Conservation (phyloP, 1,140 invertebrate genomes). For the Formica exsecta region DNA sequence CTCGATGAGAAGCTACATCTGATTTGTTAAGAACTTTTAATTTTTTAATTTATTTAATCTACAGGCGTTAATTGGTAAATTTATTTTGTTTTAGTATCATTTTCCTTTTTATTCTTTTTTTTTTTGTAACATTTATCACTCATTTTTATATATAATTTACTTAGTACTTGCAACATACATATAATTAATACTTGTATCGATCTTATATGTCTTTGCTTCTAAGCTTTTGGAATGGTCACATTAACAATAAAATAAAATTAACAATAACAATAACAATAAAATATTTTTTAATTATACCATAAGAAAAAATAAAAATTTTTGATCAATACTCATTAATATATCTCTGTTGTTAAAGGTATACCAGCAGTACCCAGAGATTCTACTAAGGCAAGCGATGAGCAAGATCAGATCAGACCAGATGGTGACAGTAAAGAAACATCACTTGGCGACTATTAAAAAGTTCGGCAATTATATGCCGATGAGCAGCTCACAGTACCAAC, state of each 20-base stretch:
- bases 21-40: neutral
- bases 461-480: slow-evolving; percentile 86
- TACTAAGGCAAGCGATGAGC: slow-evolving; percentile 88
- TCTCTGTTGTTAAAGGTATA: slow-evolving; percentile 85
- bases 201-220: slow-evolving; percentile 7
- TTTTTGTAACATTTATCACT: neutral
- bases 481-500: slow-evolving; percentile 87
- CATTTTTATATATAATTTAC: slow-evolving; percentile 16
- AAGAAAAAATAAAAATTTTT: neutral
- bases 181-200: neutral
- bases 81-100: neutral
- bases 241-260: no score
- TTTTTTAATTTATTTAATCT: neutral
- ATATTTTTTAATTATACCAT: neutral
- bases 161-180: neutral
- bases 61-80: neutral
- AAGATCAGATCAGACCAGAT: slow-evolving; percentile 88
- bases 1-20: neutral
- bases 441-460: slow-evolving; percentile 80
- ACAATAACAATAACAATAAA: no score
- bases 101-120: no score
- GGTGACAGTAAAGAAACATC: slow-evolving; percentile 87
- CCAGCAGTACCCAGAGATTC: slow-evolving; percentile 89
- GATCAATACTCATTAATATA: neutral
- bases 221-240: neutral